A percentile compares a stretch with the other conserved stretches of the same genome.
Conservation (phyloP, 2,888 invertebrate genomes). For the Monoplex corrugatus region DNA sequence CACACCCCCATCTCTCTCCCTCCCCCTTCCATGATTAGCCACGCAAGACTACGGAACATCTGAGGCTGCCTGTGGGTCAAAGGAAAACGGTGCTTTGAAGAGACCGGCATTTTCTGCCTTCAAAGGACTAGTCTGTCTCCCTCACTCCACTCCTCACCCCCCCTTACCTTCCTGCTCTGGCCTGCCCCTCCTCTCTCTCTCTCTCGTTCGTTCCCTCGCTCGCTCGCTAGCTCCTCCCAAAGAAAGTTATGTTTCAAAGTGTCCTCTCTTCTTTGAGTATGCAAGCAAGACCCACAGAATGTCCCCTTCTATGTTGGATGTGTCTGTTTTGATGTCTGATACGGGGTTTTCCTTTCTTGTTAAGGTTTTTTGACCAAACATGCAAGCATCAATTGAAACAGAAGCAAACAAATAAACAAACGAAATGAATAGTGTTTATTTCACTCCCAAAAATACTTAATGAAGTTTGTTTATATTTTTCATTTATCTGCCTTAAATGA, state of each 20-base stretch:
- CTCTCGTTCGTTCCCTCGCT: not conserved
- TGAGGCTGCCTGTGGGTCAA: not conserved
- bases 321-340: too few relatives aligned
- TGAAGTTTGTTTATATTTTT: too few relatives aligned
- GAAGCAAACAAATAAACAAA: too few relatives aligned
- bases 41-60: slow-evolving; percentile 23
- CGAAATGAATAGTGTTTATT: too few relatives aligned
- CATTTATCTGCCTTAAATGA: too few relatives aligned
- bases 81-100: slow-evolving; percentile 6
- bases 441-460: too few relatives aligned
- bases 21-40: not conserved
- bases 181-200: not conserved
- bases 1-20: too few relatives aligned
- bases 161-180: not conserved
- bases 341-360: too few relatives aligned
- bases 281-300: not conserved
- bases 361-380: too few relatives aligned
- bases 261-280: not conserved
- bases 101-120: not conserved
- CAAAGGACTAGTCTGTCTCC: slow-evolving; percentile 1
- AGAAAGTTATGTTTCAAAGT: slow-evolving; percentile 30
- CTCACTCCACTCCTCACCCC: not conserved
- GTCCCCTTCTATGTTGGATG: too few relatives aligned
- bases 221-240: not conserved
- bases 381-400: too few relatives aligned